These are phyloP conservation scores for Bovichtus diacanthus DNA, from an alignment of 2,797 vertebrate species.

Conservation along the genomic window DNA sequence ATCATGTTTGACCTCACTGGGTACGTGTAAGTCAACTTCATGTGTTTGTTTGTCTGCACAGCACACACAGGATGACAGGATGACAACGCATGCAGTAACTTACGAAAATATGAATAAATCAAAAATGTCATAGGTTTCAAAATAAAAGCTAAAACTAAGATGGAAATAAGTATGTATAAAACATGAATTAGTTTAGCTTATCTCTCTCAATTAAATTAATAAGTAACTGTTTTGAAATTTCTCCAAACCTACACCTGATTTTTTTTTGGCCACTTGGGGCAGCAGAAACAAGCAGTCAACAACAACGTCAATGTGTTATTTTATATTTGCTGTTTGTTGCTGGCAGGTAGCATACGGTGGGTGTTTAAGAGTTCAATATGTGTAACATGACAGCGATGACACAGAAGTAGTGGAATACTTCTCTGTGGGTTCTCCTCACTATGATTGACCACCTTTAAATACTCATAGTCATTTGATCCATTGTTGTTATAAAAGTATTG, in stretches of 20 bases:
- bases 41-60: background rate
- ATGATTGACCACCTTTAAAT: background rate
- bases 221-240: background rate
- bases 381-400: too few relatives aligned
- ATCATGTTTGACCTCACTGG: background rate
- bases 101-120: background rate
- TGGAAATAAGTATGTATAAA: too few relatives aligned
- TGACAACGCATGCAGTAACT: background rate
- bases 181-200: background rate
- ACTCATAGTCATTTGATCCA: background rate
- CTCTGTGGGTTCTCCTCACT: too few relatives aligned
- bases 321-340: background rate
- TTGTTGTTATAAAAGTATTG: conserved; percentile 1
- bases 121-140: background rate
- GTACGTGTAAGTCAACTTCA: background rate
- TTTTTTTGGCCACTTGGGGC: background rate
- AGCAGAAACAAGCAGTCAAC: too few relatives aligned
- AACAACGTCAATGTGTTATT: too few relatives aligned
- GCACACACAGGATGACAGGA: background rate
- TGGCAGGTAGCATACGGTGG: too few relatives aligned
- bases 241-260: background rate
- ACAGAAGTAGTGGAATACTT: too few relatives aligned
- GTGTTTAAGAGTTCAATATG: too few relatives aligned
- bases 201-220: background rate
- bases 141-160: background rate